These are phyloP conservation scores for Anniella stebbinsi DNA, from an alignment of 2,797 vertebrate species.

Conservation along the genomic window DNA sequence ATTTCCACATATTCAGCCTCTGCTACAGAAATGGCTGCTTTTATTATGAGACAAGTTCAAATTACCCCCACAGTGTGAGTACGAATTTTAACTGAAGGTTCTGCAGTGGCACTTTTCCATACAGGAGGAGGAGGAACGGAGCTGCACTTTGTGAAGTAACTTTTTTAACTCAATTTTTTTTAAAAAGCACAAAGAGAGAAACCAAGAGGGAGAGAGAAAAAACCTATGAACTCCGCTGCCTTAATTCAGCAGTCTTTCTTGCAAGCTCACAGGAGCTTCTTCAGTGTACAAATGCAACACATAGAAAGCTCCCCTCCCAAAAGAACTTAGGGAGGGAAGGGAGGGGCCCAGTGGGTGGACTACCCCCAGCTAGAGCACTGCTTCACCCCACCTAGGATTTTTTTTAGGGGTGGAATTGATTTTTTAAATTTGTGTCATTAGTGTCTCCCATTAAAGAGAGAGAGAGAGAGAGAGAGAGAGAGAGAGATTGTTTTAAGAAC, in stretches of 20 bases:
- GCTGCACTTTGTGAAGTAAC: constrained; percentile 38
- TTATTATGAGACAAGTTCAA: constrained; percentile 60
- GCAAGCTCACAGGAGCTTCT: background rate
- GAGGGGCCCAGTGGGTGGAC: background rate
- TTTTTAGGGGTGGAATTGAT: background rate
- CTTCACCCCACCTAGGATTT: background rate
- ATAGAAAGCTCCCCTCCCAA: background rate
- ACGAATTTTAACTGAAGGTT: constrained; percentile 42
- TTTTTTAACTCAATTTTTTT: constrained; percentile 26
- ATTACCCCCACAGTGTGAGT: too few species aligned
- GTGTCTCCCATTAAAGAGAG: too few species aligned
- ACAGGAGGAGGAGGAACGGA: constrained; percentile 16
- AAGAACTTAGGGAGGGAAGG: background rate
- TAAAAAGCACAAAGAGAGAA: constrained; percentile 19
- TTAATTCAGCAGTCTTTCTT: background rate
- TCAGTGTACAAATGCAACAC: background rate
- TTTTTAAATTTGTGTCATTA: background rate
- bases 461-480: too few species aligned
- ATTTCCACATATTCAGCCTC: constrained; percentile 48
- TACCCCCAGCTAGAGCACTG: background rate
- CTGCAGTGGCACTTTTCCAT: constrained; percentile 45
- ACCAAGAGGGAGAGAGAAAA: too few species aligned
- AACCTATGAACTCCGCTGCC: background rate
- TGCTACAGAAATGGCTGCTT: constrained; percentile 51
- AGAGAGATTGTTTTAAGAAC: background rate